Evolutionary conservation across 1,140 invertebrate species (phyloP).

Genomic region (Scylla paramamosain): DNA sequence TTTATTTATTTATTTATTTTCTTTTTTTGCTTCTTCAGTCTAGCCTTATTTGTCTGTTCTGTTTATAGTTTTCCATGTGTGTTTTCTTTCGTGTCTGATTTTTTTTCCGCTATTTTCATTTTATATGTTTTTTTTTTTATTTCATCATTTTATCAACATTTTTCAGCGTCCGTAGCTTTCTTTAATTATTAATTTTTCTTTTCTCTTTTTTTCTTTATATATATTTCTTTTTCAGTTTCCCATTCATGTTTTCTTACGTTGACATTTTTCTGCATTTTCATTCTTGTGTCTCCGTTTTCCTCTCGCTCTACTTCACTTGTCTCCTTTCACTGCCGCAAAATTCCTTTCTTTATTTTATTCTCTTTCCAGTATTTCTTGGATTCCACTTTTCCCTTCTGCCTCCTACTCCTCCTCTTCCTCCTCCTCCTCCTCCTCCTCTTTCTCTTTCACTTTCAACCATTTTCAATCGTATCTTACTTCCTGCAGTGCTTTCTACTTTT

Average conservation of each 20-base stretch:
- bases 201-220: too few relatives aligned
- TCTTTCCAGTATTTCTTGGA: not conserved
- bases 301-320: not conserved
- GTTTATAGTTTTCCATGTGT: not conserved
- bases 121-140: not conserved
- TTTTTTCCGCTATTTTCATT: not conserved
- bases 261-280: too few relatives aligned
- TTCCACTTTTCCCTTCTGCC: not conserved
- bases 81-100: not conserved
- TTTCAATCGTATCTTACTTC: not conserved
- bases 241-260: too few relatives aligned
- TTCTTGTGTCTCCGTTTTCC: not conserved
- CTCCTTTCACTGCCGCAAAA: conserved; percentile 1
- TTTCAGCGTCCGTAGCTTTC: too few relatives aligned
- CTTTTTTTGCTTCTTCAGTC: not conserved
- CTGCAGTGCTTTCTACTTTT: not conserved
- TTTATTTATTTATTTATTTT: not conserved
- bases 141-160: not conserved
- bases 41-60: not conserved
- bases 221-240: too few relatives aligned
- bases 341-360: not conserved
- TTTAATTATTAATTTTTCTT: too few relatives aligned
- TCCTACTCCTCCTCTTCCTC: not conserved
- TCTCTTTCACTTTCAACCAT: not conserved
- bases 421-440: not conserved